A percentile compares a stretch with the other conserved stretches of the same genome.
phyloP scores from a whole-genome alignment of 1,140 invertebrate genomes.

The Ptiloglossa arizonensis region DNA sequence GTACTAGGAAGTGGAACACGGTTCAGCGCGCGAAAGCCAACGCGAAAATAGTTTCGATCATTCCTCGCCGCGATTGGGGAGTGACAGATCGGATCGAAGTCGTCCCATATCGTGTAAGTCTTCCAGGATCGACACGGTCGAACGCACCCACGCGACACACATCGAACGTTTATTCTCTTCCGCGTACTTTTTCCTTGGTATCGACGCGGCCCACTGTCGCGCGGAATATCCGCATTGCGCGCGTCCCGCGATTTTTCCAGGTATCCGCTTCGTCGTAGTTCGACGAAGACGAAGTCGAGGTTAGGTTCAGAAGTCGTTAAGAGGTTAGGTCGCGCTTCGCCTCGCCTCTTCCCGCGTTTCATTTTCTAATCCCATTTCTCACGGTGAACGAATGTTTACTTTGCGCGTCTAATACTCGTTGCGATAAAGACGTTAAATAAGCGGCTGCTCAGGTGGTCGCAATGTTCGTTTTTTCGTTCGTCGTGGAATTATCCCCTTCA shows the following conservation, averaged over 20 bases:
- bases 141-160: constrained; percentile 54
- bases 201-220: too few relatives aligned
- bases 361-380: too few relatives aligned
- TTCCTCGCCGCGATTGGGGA: constrained; percentile 49
- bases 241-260: not conserved
- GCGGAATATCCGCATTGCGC: not conserved
- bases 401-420: too few relatives aligned
- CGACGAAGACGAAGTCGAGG: too few relatives aligned
- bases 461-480: too few relatives aligned
- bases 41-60: constrained; percentile 32
- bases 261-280: not conserved
- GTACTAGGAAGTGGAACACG: constrained; percentile 36
- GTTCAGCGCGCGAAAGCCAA: constrained; percentile 43
- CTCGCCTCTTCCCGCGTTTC: too few relatives aligned
- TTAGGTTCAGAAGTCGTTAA: too few relatives aligned
- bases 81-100: constrained; percentile 73
- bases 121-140: constrained; percentile 43
- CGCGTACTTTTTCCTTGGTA: not conserved
- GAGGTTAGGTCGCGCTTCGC: too few relatives aligned
- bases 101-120: constrained; percentile 72
- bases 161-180: constrained; percentile 23
- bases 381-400: too few relatives aligned
- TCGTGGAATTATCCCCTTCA: too few relatives aligned
- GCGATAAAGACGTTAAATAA: too few relatives aligned
- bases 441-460: too few relatives aligned